Evolutionary conservation across 2,888 invertebrate species (phyloP).

Genomic region (Linnaemya vulpina): DNA sequence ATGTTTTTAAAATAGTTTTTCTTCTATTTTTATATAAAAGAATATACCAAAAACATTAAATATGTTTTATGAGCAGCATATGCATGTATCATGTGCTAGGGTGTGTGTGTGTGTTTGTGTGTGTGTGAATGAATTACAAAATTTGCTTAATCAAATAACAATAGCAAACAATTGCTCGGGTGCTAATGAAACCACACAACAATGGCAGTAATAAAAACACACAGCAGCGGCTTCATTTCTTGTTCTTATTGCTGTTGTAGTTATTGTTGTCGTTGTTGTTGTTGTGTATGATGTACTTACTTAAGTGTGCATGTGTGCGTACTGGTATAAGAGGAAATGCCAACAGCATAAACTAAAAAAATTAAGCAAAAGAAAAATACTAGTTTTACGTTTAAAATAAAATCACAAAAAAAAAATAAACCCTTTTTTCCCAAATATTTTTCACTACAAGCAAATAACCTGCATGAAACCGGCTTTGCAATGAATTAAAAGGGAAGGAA

Average conservation of each 20-base stretch:
- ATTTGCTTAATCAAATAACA: conserved; percentile 64
- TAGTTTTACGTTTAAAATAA: conserved; percentile 39
- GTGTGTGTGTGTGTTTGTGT: background rate
- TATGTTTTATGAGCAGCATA: too few species aligned
- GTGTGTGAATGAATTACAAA: conserved; percentile 52
- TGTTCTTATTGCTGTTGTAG: too few species aligned
- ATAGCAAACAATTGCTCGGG: conserved; percentile 58
- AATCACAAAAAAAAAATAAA: conserved; percentile 58
- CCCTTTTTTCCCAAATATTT: conserved; percentile 53
- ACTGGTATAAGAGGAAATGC: background rate
- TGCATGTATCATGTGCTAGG: too few species aligned
- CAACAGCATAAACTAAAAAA: background rate
- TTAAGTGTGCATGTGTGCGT: background rate
- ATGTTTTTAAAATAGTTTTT: background rate
- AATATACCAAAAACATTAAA: background rate
- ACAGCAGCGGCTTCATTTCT: background rate
- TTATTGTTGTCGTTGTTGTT: background rate
- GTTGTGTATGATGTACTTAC: background rate
- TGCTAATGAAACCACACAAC: conserved; percentile 30
- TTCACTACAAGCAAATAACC: conserved; percentile 59
- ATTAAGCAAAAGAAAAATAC: conserved; percentile 17
- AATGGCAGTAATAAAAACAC: conserved; percentile 1
- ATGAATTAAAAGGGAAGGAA: conserved; percentile 33
- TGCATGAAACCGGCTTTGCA: conserved; percentile 66
- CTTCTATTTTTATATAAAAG: background rate